Evolutionary conservation across 2,888 invertebrate genomes (phyloP), one percentile per base, ranked within the genome.

Genomic region (Seladonia tumulorum): DNA sequence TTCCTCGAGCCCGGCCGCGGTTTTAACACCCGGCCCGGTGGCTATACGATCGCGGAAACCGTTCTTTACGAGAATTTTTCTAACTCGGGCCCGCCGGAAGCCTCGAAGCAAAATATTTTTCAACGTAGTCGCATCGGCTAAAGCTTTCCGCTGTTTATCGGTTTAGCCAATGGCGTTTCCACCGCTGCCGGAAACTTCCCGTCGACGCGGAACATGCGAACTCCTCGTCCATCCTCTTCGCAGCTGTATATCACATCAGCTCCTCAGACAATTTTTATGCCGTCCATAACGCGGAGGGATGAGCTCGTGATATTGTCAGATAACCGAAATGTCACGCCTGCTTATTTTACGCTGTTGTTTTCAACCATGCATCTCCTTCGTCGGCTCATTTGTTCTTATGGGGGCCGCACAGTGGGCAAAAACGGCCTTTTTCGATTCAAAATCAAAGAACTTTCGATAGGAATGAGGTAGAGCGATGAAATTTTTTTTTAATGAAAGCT

Each of bases 81-180:
- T 86, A 82, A 80, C 82, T 60, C 25, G 39, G 25, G 22, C 66
- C 76, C 39, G 74, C 68, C 45, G 73, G 74, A 90, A 81, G 81
- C 80, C 76, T 83, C 79, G 79, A 70, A 79, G 78, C 84, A 79
- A 83, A 81, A 83, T 84, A 89, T 86, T 87, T 89, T 86, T 87
- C 86, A 86, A 79, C 75, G 78, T 82, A 75, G 74, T 72, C 45
- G 76, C 29, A n/a, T 78, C 77, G 53, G 76, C 86, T 87, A 92
- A 90, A 92, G 92, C 93, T 87, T 93, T 92, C 87, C 87, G 90
- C 81, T 93, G 93, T 92, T 92, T 93, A 92, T 93, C 92, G 92
- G 89, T 91, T 92, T 90, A 89, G 90, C 90, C 93, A 89, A 88
- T 90, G 91, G 92, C 91, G 75, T 87, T 90, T 88, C 85, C 81